Evolutionary conservation across 2,797 vertebrate species (phyloP), one percentile per base, ranked within the genome.

Genomic region (Microctenopoma stevenorrisi): DNA sequence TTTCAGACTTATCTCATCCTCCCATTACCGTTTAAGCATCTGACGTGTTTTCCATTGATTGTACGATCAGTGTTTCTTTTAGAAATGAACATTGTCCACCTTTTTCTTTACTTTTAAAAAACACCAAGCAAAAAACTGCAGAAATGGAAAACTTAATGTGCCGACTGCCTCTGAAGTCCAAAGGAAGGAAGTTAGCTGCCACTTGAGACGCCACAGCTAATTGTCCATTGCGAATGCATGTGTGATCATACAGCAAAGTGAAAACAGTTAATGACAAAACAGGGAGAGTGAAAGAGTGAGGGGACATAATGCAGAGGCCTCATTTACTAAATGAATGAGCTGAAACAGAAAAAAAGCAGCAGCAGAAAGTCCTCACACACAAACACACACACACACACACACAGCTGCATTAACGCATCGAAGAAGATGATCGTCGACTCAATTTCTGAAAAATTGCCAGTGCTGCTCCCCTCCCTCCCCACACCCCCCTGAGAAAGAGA

Each of bases 371-470:
- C 59, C 68, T 54, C 55, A 64, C 53, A 55, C 53, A 55, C 51
- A 61, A 44, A 83, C 81, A 76, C 47, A 46, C 64, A 43, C 30
- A 66, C 75, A 71, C 65, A 69, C 71, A 84, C 81, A 77, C 48
- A 0, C 56, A 88, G 90, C 86, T 81, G 88, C 91, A 89, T 93
- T 91, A 94, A 78, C 91, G 93, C 93, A 92, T 91, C 93, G 90
- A 78, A 86, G 92, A 95, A 82, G 95, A 95, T 88, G 93, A 94
- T 94, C 93, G 94, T 94, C 90, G 94, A 94, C 94, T 96, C 94
- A 92, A 91, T 94, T 95, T 95, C 93, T 91, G 80, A 22, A 92
- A 92, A 95, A 95, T 95, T 94, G 93, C 94, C 87, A 85, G 86
- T 50, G 49, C 53, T 68, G 47, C 70, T 73, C 55, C 14, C 44